Conservation (phyloP, 37 sponge, comb jelly and placozoan species). For the Beroe ovata region DNA sequence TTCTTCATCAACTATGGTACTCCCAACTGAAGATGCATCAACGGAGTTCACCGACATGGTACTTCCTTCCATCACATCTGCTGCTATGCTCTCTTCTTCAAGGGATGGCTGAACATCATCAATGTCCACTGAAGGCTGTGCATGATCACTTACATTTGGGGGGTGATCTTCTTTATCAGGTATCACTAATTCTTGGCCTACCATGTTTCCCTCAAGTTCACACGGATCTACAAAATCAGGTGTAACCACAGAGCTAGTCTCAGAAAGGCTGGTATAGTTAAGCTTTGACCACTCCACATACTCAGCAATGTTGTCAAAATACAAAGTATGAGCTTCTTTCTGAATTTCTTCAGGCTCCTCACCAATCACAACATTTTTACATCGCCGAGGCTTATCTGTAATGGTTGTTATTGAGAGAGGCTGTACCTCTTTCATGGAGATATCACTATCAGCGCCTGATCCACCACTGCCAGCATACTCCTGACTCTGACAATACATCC, state of each 20-base stretch:
- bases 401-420: background rate
- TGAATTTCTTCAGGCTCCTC: background rate
- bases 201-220: background rate
- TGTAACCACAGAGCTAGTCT: background rate
- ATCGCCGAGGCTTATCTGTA: background rate
- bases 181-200: too few species aligned
- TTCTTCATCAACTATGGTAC: constrained; percentile 44
- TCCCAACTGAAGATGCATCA: constrained; percentile 7
- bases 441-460: constrained; percentile 12
- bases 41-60: constrained; percentile 26
- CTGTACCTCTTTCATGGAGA: background rate
- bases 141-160: background rate
- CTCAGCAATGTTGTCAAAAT: constrained; percentile 20
- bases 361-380: constrained; percentile 41
- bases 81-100: constrained; percentile 3
- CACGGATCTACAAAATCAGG: background rate
- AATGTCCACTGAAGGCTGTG: background rate
- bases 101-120: background rate
- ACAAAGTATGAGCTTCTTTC: background rate
- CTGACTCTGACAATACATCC: background rate
- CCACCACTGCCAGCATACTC: background rate
- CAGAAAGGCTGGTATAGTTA: constrained; percentile 17
- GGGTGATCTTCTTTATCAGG: background rate
- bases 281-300: constrained; percentile 15
- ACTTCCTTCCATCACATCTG: background rate